Percentiles rank a stretch among this genome's conserved stretches.
phyloP scores from a whole-genome alignment of 2,888 invertebrate genomes.

The Drosophila setosimentum region DNA sequence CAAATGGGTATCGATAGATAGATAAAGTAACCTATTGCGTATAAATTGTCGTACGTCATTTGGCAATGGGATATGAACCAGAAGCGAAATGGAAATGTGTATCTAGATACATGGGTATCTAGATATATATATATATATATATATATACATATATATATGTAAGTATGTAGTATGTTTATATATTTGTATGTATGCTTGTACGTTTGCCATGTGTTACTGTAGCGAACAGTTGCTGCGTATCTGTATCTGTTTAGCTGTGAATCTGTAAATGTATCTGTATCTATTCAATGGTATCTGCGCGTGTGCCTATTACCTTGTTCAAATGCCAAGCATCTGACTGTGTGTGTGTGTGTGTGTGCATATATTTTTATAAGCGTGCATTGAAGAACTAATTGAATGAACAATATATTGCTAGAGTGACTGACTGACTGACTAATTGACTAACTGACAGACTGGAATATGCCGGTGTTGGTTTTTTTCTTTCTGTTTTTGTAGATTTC shows the following conservation, averaged over 20 bases:
- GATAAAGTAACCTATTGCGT: conserved; percentile 2
- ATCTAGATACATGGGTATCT: conserved; percentile 17
- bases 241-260: background rate
- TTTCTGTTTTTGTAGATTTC: conserved; percentile 5
- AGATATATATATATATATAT: background rate
- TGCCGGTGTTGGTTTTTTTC: conserved; percentile 13
- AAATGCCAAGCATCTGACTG: background rate
- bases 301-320: conserved; percentile 28
- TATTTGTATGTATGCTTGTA: background rate
- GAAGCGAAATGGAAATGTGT: conserved; percentile 32
- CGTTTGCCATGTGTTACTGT: conserved; percentile 34
- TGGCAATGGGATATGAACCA: conserved; percentile 38
- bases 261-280: conserved; percentile 22
- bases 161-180: conserved; percentile 7
- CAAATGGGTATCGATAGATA: conserved; percentile 12
- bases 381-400: conserved; percentile 48
- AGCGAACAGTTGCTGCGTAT: conserved; percentile 14
- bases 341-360: background rate
- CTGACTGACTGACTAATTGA: conserved; percentile 4
- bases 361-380: conserved; percentile 46
- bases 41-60: conserved; percentile 27
- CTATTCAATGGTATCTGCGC: conserved; percentile 5
- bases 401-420: conserved; percentile 31
- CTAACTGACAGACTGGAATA: conserved; percentile 13
- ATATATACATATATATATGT: conserved; percentile 6